phyloP scores from a whole-genome alignment of 2,797 vertebrate genomes.

The Leucoraja ocellata region DNA sequence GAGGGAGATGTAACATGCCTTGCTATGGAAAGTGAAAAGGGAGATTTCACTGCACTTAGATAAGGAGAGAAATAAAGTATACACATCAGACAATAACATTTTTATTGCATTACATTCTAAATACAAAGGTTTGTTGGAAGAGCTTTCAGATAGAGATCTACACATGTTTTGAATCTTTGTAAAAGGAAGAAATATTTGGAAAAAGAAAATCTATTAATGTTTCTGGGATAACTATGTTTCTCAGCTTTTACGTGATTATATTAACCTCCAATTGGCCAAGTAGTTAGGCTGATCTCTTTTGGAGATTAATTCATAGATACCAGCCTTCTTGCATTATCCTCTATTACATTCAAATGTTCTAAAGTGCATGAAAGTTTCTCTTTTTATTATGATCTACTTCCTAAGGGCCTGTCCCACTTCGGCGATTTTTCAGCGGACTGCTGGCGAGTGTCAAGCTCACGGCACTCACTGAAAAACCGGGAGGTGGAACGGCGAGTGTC shows the following conservation, averaged over 20 bases:
- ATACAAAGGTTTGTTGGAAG: background rate
- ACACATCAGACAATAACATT: background rate
- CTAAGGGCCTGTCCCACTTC: too few species aligned
- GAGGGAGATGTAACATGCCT: background rate
- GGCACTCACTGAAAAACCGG: too few species aligned
- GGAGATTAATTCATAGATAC: too few species aligned
- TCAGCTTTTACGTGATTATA: background rate
- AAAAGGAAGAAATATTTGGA: background rate
- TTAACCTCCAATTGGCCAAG: background rate
- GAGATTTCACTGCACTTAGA: background rate
- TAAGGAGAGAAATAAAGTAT: background rate
- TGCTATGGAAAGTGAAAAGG: background rate
- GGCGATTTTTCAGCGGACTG: too few species aligned
- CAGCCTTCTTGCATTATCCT: background rate
- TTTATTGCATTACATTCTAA: background rate
- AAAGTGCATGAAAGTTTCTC: background rate
- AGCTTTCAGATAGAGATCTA: background rate
- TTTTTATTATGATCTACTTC: background rate
- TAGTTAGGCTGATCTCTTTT: too few species aligned
- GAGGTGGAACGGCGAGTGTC: too few species aligned
- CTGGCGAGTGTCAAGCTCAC: too few species aligned
- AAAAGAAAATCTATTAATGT: background rate
- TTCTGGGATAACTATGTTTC: background rate
- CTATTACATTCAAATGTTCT: background rate
- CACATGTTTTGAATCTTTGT: background rate